Percentiles rank a stretch among this genome's conserved stretches.
Evolutionary conservation across 2,888 invertebrate species (phyloP).

Genomic region (Pilophorus perplexus): DNA sequence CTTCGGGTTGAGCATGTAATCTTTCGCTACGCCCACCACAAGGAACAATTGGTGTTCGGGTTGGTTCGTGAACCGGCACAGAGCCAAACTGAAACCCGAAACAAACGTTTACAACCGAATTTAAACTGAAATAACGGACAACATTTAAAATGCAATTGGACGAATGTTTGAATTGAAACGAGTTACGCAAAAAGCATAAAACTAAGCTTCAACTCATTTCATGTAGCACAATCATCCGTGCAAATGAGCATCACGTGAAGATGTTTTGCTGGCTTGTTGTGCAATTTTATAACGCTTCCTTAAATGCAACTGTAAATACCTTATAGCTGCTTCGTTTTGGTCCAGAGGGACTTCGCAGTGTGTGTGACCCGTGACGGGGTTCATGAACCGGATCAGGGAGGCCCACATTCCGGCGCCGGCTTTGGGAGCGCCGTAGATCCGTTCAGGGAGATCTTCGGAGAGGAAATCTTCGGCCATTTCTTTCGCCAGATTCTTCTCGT

Average conservation of each 20-base stretch:
- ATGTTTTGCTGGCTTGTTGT: too few species aligned
- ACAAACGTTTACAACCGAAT: slow-evolving; percentile 8
- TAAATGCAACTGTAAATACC: too few species aligned
- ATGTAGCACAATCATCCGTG: too few species aligned
- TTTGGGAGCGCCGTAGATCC: slow-evolving; percentile 91
- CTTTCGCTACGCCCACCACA: slow-evolving; percentile 88
- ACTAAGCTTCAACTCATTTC: too few species aligned
- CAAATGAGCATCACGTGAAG: too few species aligned
- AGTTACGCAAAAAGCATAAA: too few species aligned
- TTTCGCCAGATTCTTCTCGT: slow-evolving; percentile 90
- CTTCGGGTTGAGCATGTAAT: slow-evolving; percentile 83
- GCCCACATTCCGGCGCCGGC: slow-evolving; percentile 97
- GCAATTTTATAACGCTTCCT: too few species aligned
- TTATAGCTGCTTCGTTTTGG: slow-evolving; percentile 95
- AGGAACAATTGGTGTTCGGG: slow-evolving; percentile 62
- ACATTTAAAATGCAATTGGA: too few species aligned
- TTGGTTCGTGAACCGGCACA: slow-evolving; percentile 73
- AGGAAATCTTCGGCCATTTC: slow-evolving; percentile 98
- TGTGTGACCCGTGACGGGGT: slow-evolving; percentile 78
- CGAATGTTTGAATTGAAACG: too few species aligned
- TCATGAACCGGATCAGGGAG: slow-evolving; percentile 80
- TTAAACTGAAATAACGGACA: not conserved
- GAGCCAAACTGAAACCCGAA: slow-evolving; percentile 63
- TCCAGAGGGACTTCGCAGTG: slow-evolving; percentile 76
- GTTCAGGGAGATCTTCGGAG: slow-evolving; percentile 91